phyloP scores from a whole-genome alignment of 2,888 invertebrate genomes.

The Nipponacmea schrenckii region DNA sequence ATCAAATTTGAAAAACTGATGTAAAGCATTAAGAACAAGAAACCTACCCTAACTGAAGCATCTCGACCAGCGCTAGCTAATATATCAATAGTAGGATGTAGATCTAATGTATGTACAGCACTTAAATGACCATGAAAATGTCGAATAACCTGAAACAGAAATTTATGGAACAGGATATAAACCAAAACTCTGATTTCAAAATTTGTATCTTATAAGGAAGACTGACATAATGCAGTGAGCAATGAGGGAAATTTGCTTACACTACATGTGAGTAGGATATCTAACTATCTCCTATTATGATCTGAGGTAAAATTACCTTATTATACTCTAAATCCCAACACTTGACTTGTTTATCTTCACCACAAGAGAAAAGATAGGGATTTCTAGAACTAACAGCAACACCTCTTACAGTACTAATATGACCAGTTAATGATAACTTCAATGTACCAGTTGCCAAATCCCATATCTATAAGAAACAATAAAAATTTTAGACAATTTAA shows the following conservation, averaged over 20 bases:
- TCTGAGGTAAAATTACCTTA: slow-evolving; percentile 81
- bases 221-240: too few relatives aligned
- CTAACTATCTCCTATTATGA: too few relatives aligned
- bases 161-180: background rate
- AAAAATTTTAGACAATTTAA: too few relatives aligned
- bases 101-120: slow-evolving; percentile 90
- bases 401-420: slow-evolving; percentile 96
- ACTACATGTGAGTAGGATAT: too few relatives aligned
- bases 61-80: slow-evolving; percentile 94
- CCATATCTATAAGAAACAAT: slow-evolving; percentile 79
- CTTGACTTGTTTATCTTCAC: slow-evolving; percentile 98
- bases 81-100: slow-evolving; percentile 96
- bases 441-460: slow-evolving; percentile 94
- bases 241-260: too few relatives aligned
- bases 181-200: too few relatives aligned
- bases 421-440: slow-evolving; percentile 97
- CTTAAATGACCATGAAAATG: slow-evolving; percentile 99
- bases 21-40: background rate
- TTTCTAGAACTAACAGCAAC: slow-evolving; percentile 92
- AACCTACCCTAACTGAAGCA: slow-evolving; percentile 82
- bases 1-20: too few relatives aligned
- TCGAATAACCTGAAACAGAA: slow-evolving; percentile 79
- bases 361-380: slow-evolving; percentile 98
- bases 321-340: slow-evolving; percentile 99
- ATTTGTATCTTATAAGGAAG: too few relatives aligned